Conservation (phyloP, 2,888 invertebrate genomes). For the Acanthosoma haemorrhoidale region DNA sequence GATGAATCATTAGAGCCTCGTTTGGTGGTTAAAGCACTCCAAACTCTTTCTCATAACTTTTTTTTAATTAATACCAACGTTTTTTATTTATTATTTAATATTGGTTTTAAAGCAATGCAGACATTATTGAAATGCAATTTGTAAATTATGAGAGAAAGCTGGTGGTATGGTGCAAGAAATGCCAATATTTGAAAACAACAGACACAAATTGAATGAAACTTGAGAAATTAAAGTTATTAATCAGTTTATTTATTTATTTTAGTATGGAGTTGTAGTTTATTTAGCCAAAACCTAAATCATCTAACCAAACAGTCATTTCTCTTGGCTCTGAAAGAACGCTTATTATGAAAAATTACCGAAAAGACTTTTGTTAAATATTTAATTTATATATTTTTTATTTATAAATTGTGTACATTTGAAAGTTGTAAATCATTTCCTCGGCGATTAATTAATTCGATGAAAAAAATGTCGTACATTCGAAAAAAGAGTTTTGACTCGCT, state of each 20-base stretch:
- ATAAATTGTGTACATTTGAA: slow-evolving; percentile 21
- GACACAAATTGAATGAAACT: too few species aligned
- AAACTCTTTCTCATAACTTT: neutral
- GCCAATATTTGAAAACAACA: too few species aligned
- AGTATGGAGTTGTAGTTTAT: neutral
- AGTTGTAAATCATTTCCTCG: slow-evolving; percentile 20
- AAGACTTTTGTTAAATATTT: slow-evolving; percentile 26
- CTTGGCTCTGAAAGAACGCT: slow-evolving; percentile 20
- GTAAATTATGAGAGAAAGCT: too few species aligned
- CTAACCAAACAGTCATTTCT: neutral
- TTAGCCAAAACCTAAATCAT: neutral
- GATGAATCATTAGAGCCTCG: slow-evolving; percentile 11
- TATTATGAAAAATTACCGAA: slow-evolving; percentile 17
- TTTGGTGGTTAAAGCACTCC: neutral
- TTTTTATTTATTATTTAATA: too few species aligned
- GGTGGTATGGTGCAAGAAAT: too few species aligned
- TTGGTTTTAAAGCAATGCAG: too few species aligned
- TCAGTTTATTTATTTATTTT: neutral
- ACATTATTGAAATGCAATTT: too few species aligned
- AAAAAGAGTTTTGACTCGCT: neutral
- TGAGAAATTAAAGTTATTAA: neutral
- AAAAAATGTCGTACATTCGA: neutral
- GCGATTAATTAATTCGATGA: neutral
- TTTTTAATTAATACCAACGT: too few species aligned
- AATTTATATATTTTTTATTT: slow-evolving; percentile 26